Conservation (phyloP, 2,888 invertebrate genomes). For the Bombylius major region DNA sequence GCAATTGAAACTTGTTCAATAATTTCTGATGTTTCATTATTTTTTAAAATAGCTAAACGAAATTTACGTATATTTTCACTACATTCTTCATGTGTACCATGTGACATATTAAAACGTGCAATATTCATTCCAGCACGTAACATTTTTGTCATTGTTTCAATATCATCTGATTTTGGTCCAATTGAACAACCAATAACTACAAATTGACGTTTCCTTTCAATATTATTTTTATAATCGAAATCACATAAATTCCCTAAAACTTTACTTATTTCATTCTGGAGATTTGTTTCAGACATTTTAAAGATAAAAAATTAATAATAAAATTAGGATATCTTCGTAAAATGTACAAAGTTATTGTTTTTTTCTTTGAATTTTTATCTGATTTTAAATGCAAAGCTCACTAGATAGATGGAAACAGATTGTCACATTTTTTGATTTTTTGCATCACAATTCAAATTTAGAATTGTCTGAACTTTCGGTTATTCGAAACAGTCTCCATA, state of each 20-base stretch:
- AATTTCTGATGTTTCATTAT: constrained; percentile 51
- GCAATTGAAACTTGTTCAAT: constrained; percentile 75
- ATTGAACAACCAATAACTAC: neutral
- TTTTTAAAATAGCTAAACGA: constrained; percentile 61
- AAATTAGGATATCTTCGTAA: too few species aligned
- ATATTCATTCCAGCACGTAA: constrained; percentile 89
- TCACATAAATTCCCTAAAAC: neutral
- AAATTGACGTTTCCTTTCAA: neutral
- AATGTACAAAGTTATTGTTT: too few species aligned
- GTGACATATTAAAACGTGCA: constrained; percentile 81
- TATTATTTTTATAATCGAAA: neutral
- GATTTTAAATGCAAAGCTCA: too few species aligned
- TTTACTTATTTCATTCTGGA: neutral
- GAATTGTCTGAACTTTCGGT: too few species aligned
- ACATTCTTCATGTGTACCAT: constrained; percentile 84
- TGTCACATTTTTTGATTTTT: too few species aligned
- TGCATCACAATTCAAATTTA: too few species aligned
- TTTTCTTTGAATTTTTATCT: too few species aligned
- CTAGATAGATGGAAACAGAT: too few species aligned
- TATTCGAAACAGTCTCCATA: too few species aligned
- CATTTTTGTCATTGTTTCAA: constrained; percentile 25
- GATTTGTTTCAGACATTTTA: neutral
- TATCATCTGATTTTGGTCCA: neutral
- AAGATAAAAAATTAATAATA: too few species aligned
- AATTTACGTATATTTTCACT: constrained; percentile 74